Percentiles rank a stretch among this genome's conserved stretches.
These are phyloP conservation scores for Takifugu rubripes DNA, from an alignment of 2,797 vertebrate genomes.

Conservation along the genomic window DNA sequence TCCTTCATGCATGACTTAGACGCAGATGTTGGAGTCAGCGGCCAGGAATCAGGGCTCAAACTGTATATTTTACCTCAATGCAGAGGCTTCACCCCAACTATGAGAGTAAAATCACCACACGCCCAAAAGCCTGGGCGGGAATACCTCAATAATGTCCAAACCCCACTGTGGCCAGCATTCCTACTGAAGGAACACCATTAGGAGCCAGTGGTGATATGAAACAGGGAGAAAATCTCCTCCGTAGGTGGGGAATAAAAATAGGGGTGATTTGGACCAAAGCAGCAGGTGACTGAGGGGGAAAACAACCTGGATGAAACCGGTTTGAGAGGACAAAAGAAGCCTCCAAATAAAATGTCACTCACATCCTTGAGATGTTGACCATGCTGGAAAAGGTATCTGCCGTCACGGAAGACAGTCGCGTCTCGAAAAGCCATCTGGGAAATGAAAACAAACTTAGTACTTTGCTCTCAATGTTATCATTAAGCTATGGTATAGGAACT, in stretches of 20 bases:
- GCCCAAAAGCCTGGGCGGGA: slow-evolving; percentile 29
- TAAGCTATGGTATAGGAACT: too few relatives aligned
- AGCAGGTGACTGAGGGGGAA: slow-evolving; percentile 1
- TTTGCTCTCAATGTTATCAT: too few relatives aligned
- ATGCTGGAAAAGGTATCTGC: slow-evolving; percentile 82
- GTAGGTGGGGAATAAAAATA: slow-evolving; percentile 34
- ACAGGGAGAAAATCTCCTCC: slow-evolving; percentile 53
- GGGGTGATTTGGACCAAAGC: slow-evolving; percentile 9
- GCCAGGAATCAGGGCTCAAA: slow-evolving; percentile 30
- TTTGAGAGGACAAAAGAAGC: slow-evolving; percentile 7
- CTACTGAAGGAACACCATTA: slow-evolving; percentile 58
- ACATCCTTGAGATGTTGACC: slow-evolving; percentile 94
- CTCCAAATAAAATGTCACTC: slow-evolving; percentile 63
- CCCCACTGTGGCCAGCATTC: slow-evolving; percentile 59
- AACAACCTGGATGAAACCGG: slow-evolving; percentile 7
- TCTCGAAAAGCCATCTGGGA: slow-evolving; percentile 89
- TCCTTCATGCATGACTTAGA: slow-evolving; percentile 53
- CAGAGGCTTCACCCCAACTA: slow-evolving; percentile 25
- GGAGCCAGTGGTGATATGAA: slow-evolving; percentile 51
- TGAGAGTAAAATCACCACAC: slow-evolving; percentile 43
- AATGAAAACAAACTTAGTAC: slow-evolving; percentile 23
- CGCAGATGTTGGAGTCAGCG: slow-evolving; percentile 25
- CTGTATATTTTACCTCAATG: slow-evolving; percentile 56
- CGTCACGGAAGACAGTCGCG: slow-evolving; percentile 81
- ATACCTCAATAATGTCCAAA: slow-evolving; percentile 38